Evolutionary conservation across 2,797 vertebrate genomes (phyloP), one percentile per base, ranked within the genome.

Genomic region (Otolemur crassicaudatus): DNA sequence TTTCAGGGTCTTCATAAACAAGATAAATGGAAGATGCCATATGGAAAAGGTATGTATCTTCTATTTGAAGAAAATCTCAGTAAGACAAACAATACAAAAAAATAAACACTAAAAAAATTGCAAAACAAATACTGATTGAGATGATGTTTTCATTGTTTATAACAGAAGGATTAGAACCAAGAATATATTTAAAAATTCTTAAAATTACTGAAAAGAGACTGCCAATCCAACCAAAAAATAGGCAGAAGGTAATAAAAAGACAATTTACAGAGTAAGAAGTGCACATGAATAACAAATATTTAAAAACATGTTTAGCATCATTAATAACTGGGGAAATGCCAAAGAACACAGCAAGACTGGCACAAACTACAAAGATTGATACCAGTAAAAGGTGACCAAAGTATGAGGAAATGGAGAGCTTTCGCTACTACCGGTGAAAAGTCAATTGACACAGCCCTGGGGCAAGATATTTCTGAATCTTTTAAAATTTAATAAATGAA

Each of bases 1-100:
- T 61, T 93, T 84, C 63, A 76, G 37, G 2, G 17, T 77, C 34
- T 80, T 80, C 29, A 31, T 88, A 77, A 87, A 70, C 3, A 87
- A 37, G 77, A 79, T 22, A 76, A 8, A 87, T 43, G 84, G 23
- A 87, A 95, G 94, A 77, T 79, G 7, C 3, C 13, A n/a, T 79
- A 46, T 46, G 20, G 23, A 77, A 94, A 93, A 85, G 14, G 27
- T 58, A 37, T 5, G 19, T 58, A n/a, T 79, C 85, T 83, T 94
- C 29, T 73, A 83, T 60, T 76, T 92, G 60, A 91, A 81, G 53
- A 95, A 92, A 96, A 93, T 63, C 8, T 80, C 40, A 80, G 5
- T 69, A 56, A 89, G 46, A 72, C 17, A 92, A 94, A 86, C 63
- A 34, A 90, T n/a, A 82, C 3, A 25, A 92, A 90, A 93, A 53